phyloP scores from a whole-genome alignment of 2,797 vertebrate genomes.

The Cuculus canorus region DNA sequence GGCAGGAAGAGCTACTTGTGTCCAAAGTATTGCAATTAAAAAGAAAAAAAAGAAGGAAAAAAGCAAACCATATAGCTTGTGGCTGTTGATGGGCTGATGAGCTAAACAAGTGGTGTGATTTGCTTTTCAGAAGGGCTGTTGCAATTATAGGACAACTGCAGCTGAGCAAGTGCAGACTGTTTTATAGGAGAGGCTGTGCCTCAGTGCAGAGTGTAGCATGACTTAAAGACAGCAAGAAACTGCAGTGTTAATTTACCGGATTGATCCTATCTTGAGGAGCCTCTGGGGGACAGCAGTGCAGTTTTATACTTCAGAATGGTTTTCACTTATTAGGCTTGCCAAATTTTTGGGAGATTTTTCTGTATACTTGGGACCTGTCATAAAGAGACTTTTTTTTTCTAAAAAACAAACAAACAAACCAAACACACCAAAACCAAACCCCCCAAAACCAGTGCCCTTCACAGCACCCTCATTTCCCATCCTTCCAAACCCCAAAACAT shows the following conservation, averaged over 20 bases:
- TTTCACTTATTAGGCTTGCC: not conserved
- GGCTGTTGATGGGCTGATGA: not conserved
- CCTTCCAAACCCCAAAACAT: fast-evolving
- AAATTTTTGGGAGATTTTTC: not conserved
- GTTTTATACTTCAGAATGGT: not conserved
- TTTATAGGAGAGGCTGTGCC: not conserved
- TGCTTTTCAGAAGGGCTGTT: not conserved
- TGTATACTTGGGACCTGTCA: not conserved
- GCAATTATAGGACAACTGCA: not conserved
- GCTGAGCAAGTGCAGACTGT: not conserved
- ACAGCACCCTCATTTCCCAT: fast-evolving
- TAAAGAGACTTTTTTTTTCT: not conserved
- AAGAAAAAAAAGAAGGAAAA: not conserved
- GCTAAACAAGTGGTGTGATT: not conserved
- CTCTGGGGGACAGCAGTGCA: not conserved
- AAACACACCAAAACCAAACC: not conserved
- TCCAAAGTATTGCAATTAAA: constrained; percentile 2
- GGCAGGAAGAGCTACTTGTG: not conserved
- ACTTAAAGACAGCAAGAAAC: not conserved
- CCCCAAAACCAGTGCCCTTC: too few relatives aligned
- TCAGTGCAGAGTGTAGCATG: not conserved
- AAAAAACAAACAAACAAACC: not conserved
- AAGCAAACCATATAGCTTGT: not conserved
- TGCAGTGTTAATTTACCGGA: not conserved
- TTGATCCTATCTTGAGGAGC: not conserved